Conservation (phyloP, 2,888 invertebrate species). For the Lithophane ornitopus region DNA sequence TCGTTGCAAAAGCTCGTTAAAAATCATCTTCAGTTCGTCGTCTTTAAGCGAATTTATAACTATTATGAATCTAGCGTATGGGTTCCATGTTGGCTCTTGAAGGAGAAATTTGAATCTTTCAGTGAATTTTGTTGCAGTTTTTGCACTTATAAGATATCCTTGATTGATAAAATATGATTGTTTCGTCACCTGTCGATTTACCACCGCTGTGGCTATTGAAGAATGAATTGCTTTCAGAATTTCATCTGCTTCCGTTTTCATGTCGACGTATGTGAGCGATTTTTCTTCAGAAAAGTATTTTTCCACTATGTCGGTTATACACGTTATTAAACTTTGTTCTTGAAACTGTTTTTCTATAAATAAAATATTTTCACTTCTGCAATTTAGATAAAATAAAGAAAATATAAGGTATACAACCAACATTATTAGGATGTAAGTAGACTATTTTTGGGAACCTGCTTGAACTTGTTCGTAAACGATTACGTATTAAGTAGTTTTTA, state of each 20-base stretch:
- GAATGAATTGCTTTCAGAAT: conserved; percentile 49
- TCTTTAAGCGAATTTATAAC: conserved; percentile 63
- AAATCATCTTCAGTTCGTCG: conserved; percentile 64
- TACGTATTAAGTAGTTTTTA: not conserved
- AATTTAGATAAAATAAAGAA: conserved; percentile 3
- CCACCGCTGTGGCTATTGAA: conserved; percentile 9
- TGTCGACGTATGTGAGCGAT: conserved; percentile 45
- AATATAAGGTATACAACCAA: conserved; percentile 9
- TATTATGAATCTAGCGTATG: conserved; percentile 71
- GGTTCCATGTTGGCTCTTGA: conserved; percentile 73
- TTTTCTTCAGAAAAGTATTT: conserved; percentile 35
- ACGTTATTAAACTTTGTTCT: conserved; percentile 12
- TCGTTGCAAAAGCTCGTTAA: conserved; percentile 69
- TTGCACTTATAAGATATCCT: conserved; percentile 70
- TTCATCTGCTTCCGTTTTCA: conserved; percentile 15
- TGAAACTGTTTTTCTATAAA: not conserved
- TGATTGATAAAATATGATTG: conserved; percentile 28
- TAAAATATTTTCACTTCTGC: conserved; percentile 8
- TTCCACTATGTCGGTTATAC: conserved; percentile 39
- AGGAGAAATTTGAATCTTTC: conserved; percentile 57
- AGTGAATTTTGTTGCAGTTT: conserved; percentile 58
- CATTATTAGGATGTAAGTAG: conserved; percentile 18
- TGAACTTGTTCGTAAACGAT: not conserved
- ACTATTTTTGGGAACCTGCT: not conserved
- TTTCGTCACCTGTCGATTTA: conserved; percentile 7